Evolutionary conservation across 2,888 invertebrate species (phyloP), one percentile per base, ranked within the genome.

Genomic region (Stegana nigrithorax): DNA sequence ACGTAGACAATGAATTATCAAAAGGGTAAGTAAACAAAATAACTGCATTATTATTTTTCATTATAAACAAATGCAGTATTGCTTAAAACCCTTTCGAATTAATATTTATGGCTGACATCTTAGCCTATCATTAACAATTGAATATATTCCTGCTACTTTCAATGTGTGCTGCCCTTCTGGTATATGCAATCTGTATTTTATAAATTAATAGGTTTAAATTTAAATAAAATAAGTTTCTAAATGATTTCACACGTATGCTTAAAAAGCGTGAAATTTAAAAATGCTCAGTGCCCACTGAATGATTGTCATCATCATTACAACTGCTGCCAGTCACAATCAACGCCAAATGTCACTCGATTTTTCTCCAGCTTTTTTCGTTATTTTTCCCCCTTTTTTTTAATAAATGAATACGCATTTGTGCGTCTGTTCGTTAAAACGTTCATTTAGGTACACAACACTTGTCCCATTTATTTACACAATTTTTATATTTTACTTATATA

Each of bases 1-100:
- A 66, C 63, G 66, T 64, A 59, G 76, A 82, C 75, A 78, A 84
- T 84, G 83, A 84, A 81, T 81, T 84, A 84, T 78, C 81, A 84
- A 73, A 84, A 84, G 80, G 84, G 83, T 84, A 72, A 82, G 83
- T 83, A 32, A 2, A 14, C 27, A 25, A 6, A 51, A 26, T 26
- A 50, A 42, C 39, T 29, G n/a, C n/a, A n/a, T n/a, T n/a, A n/a
- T n/a, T n/a, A n/a, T n/a, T n/a, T n/a, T n/a, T 17, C 21, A 32
- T 36, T 27, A 36, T n/a, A 32, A 12, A 32, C 4, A 12, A 44
- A 44, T 44, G 21, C 44, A n/a, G 2, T 12, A 12, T 32, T 14
- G 4, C 12, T 47, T 47, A 23, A 47, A 47, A 23, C 4, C 12
- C 10, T 23, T 47, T 47, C 3, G n/a, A n/a, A n/a, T n/a, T n/a